phyloP scores from a whole-genome alignment of 2,797 vertebrate genomes.

The Tragopan temminckii region DNA sequence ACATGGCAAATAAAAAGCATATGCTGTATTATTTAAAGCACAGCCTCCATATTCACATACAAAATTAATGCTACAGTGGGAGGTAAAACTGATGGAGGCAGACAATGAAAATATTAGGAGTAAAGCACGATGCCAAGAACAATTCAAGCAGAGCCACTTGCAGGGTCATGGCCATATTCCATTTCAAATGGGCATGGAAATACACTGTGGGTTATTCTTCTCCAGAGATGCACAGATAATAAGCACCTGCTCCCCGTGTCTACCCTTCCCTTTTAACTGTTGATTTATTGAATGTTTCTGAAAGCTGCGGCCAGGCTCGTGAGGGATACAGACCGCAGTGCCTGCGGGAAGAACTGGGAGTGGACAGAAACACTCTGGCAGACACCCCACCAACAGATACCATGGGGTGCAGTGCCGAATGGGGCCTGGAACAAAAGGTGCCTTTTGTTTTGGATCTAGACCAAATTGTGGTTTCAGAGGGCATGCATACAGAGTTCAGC shows the following conservation, averaged over 20 bases:
- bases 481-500: fast-evolving
- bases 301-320: conserved; percentile 39
- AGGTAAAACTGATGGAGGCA: conserved; percentile 70
- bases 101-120: conserved; percentile 73
- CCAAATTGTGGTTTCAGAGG: background rate
- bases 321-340: conserved; percentile 38
- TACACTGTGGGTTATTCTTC: conserved; percentile 70
- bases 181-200: conserved; percentile 74
- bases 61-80: conserved; percentile 74
- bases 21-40: conserved; percentile 78
- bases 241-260: conserved; percentile 76
- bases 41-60: conserved; percentile 76
- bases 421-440: background rate
- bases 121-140: conserved; percentile 60
- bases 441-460: background rate
- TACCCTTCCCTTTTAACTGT: conserved; percentile 75
- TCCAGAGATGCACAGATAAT: conserved; percentile 76
- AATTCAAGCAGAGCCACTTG: conserved; percentile 66
- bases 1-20: conserved; percentile 81
- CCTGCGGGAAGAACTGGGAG: conserved; percentile 47
- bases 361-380: background rate
- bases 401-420: background rate
- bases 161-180: conserved; percentile 68
- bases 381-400: fast-evolving
- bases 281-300: conserved; percentile 73